A percentile compares a stretch with the other conserved stretches of the same genome.
Evolutionary conservation across 2,113 vertebrate species (phyloP).

Genomic region (Spea multiplicata): DNA sequence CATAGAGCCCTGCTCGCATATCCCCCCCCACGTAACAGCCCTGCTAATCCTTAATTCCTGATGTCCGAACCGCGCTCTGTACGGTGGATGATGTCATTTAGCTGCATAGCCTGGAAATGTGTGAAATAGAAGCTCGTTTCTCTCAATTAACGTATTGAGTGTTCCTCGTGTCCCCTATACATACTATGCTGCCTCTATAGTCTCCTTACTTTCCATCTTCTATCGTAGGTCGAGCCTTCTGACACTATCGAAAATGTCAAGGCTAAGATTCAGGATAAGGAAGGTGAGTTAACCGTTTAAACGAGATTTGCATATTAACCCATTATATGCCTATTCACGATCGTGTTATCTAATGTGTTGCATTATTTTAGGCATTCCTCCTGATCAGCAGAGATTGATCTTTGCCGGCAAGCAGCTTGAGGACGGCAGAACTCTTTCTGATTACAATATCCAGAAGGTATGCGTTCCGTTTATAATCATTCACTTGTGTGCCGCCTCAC

Average conservation of each 20-base stretch:
- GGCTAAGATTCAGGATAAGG: slow-evolving; percentile 97
- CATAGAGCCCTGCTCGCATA: no score
- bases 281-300: slow-evolving; percentile 68
- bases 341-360: neutral
- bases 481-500: no score
- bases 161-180: neutral
- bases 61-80: no score
- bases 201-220: neutral
- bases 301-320: no score
- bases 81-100: no score
- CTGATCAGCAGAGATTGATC: slow-evolving; percentile 94
- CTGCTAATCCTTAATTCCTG: no score
- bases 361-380: slow-evolving; percentile 81
- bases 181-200: neutral
- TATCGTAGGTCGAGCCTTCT: slow-evolving; percentile 87
- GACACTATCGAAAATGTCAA: slow-evolving; percentile 99
- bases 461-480: slow-evolving; percentile 31
- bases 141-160: no score
- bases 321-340: no score
- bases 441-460: slow-evolving; percentile 98
- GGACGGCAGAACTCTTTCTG: slow-evolving; percentile 92
- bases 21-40: no score
- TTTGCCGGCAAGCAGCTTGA: slow-evolving; percentile 97
- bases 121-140: no score
- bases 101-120: no score